Evolutionary conservation across 2,797 vertebrate genomes (phyloP).

Genomic region (Chiloscyllium punctatum): DNA sequence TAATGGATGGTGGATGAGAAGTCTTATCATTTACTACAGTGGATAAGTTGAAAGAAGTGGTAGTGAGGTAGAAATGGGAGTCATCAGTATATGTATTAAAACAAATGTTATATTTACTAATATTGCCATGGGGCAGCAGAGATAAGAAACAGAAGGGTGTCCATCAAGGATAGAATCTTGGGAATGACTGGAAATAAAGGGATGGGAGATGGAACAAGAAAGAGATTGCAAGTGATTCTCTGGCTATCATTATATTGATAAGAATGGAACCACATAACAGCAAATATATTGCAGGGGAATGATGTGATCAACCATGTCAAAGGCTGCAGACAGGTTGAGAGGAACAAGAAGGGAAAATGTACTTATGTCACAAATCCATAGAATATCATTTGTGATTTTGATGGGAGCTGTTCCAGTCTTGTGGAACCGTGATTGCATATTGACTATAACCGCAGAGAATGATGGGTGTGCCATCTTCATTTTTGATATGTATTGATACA

Average conservation of each 20-base stretch:
- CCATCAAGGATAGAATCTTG: too few relatives aligned
- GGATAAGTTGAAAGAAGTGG: not conserved
- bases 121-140: not conserved
- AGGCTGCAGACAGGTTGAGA: not conserved
- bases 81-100: not conserved
- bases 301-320: not conserved
- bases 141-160: not conserved
- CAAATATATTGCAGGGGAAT: not conserved
- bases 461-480: not conserved
- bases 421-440: not conserved
- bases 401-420: not conserved
- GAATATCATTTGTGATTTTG: not conserved
- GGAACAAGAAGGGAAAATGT: not conserved
- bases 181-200: not conserved
- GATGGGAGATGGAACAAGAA: not conserved
- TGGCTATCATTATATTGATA: too few relatives aligned
- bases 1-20: not conserved
- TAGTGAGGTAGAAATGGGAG: not conserved
- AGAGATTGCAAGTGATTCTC: too few relatives aligned
- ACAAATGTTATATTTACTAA: not conserved
- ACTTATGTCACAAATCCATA: too few relatives aligned
- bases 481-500: not conserved
- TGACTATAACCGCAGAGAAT: not conserved
- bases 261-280: not conserved
- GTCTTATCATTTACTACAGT: not conserved